A percentile compares a stretch with the other conserved stretches of the same genome.
Evolutionary conservation across 2,888 invertebrate genomes (phyloP).

Genomic region (Stenoptilia bipunctidactyla): DNA sequence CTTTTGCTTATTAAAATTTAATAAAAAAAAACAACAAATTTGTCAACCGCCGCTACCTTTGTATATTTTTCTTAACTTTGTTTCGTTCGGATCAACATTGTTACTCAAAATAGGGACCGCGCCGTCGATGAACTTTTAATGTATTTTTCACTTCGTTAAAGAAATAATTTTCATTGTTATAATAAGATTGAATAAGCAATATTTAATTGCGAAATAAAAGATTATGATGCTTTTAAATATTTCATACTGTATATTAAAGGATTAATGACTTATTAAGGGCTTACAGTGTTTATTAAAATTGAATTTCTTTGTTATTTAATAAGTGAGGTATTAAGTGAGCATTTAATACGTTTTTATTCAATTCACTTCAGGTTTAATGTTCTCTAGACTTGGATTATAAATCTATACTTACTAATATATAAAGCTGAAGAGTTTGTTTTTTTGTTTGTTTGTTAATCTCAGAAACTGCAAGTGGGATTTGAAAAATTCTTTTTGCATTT

Average conservation of each 20-base stretch:
- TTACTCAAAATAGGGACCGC: conserved; percentile 16
- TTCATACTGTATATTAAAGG: too few species aligned
- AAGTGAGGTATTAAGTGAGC: too few species aligned
- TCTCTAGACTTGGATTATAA: too few species aligned
- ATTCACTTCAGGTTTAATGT: too few species aligned
- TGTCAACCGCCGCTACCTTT: not conserved
- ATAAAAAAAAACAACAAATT: not conserved
- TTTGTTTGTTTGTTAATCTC: too few species aligned
- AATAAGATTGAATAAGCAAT: conserved; percentile 33
- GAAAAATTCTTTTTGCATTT: too few species aligned
- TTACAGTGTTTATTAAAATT: conserved; percentile 3
- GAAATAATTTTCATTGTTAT: conserved; percentile 45
- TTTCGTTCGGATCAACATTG: conserved; percentile 26
- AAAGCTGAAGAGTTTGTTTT: too few species aligned
- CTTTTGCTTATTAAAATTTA: conserved; percentile 1
- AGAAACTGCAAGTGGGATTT: too few species aligned
- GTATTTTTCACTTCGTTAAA: conserved; percentile 51
- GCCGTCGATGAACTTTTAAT: conserved; percentile 45
- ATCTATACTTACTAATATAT: too few species aligned
- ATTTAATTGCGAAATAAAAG: not conserved
- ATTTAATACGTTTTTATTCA: too few species aligned
- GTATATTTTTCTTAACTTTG: not conserved
- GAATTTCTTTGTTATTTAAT: conserved; percentile 3
- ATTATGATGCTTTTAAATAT: not conserved
- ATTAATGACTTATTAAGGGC: too few species aligned